These are phyloP conservation scores for Drosophila kikkawai DNA, from an alignment of 1,140 invertebrate genomes.

Conservation along the genomic window DNA sequence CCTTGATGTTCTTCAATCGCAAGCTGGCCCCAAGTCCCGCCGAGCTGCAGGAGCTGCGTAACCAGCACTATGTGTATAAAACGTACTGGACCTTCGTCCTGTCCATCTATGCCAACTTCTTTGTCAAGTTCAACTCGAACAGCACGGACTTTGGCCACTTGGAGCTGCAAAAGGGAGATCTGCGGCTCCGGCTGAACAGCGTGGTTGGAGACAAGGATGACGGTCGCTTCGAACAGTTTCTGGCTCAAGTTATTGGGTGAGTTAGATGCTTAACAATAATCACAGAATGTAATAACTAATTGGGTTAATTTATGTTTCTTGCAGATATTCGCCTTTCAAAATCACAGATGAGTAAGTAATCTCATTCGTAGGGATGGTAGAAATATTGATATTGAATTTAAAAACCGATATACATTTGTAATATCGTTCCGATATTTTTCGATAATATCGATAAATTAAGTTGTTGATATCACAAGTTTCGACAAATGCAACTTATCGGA, in stretches of 20 bases:
- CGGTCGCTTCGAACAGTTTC: constrained; percentile 76
- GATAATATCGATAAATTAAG: too few species aligned
- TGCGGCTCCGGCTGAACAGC: constrained; percentile 66
- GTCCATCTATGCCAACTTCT: constrained; percentile 82
- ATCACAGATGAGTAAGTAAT: constrained; percentile 79
- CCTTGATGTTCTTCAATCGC: constrained; percentile 81
- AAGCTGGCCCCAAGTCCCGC: constrained; percentile 76
- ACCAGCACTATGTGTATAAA: constrained; percentile 83
- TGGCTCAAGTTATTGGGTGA: constrained; percentile 79
- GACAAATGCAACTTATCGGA: too few species aligned
- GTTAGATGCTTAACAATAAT: background rate
- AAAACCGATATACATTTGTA: too few species aligned
- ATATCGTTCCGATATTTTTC: too few species aligned
- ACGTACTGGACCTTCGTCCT: constrained; percentile 83
- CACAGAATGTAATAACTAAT: background rate
- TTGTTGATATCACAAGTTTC: too few species aligned
- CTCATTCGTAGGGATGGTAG: background rate
- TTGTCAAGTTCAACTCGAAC: constrained; percentile 74
- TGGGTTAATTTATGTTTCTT: background rate
- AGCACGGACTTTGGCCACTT: constrained; percentile 66
- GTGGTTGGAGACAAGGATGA: constrained; percentile 76
- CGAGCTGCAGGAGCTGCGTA: constrained; percentile 72
- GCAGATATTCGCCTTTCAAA: constrained; percentile 78
- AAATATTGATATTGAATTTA: background rate
- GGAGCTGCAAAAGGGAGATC: constrained; percentile 73